Base-by-base conservation (phyloP, 2,797 vertebrate genomes). In the Silurus lanzhouensis region DNA sequence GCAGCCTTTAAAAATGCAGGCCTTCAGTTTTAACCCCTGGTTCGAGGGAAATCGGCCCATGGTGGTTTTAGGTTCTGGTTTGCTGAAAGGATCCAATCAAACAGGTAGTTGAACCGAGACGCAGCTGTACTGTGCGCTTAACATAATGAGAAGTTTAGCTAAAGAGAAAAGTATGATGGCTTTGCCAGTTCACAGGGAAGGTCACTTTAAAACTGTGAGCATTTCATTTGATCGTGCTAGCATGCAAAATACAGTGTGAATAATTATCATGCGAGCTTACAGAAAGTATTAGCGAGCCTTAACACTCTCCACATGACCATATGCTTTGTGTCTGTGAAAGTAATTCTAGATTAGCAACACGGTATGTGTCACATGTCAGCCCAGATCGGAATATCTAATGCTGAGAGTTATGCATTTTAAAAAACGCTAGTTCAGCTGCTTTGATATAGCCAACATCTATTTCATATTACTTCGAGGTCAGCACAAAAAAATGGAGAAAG, bases 1-100 rank as follows among this genome's bases (percentile, higher is more conserved):
- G 90, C 90, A 86, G 55, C 87, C 91, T 93, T 92, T 88, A 90
- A 80, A 58, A 89, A 89, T 89, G 81, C 80, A 77, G 55, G 46
- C 85, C 87, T 84, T 86, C 82, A 82, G 78, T 48, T 79, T 79
- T 79, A 80, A 60, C 82, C 74, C 48, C 64, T 74, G 8, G 78
- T 27, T 82, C 68, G 81, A 81, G 64, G 57, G 76, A 83, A 74
- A 86, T 38, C 44, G 46, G 71, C 20, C n/a, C 85, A n/a, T 64
- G 25, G 60, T 61, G 55, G 48, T 84, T 81, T 81, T 58, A 58
- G 55, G 72, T 79, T 83, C 58, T 19, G 76, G 67, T 58, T 58
- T 68, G 67, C 70, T 83, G 27, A 38, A 72, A 58, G 46, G 52
- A 38, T 80, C 31, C 75, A 77, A 67, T 25, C 60, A 25, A 52